Evolutionary conservation across 2,113 vertebrate genomes (phyloP), one percentile per base, ranked within the genome.

Genomic region (Elachura formosa): DNA sequence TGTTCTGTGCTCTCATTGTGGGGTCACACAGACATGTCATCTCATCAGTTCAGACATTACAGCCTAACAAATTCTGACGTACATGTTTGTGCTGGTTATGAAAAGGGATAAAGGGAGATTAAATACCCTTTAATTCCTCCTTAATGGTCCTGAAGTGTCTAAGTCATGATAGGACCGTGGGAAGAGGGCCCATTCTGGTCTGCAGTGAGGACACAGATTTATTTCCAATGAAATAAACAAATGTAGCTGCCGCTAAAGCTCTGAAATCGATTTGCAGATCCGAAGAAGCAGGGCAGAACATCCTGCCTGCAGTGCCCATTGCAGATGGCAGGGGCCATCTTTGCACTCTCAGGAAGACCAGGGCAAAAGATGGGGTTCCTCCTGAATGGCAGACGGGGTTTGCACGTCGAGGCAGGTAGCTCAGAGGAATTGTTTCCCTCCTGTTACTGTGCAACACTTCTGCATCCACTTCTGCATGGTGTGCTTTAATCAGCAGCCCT

Each of bases 401-500:
- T 20, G 1, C 4, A 4, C 4, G 0, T 26, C 64, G 67, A 79
- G 72, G 41, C 62, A 61, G 87, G 84, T 72, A 61, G 59, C 87
- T 85, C 2, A 1, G 49, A 89, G 69, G 77, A 85, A 38, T 79
- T 41, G 51, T 83, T 85, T 84, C 25, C 14, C 66, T 91, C 45
- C 69, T 78, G 66, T 90, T 78, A 46, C 79, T 31, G 68, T 90
- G 90, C 84, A 92, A 89, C 84, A 74, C 66, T 94, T 71, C 55
- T 83, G 84, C 84, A 96, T 96, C 80, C 85, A 74, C 76, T 67
- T 75, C 62, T 80, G 19, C 71, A 76, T 4, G 11, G 61, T 11
- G 16, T 2, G 41, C 56, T 97, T 89, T 90, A 88, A 90, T 93
- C 87, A 94, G 89, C 81, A 81, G 48, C 93, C 86, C 95, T 96